A percentile compares a stretch with the other conserved stretches of the same genome.
Conservation (phyloP, 2,888 invertebrate species). For the Folsomia manolachei region DNA sequence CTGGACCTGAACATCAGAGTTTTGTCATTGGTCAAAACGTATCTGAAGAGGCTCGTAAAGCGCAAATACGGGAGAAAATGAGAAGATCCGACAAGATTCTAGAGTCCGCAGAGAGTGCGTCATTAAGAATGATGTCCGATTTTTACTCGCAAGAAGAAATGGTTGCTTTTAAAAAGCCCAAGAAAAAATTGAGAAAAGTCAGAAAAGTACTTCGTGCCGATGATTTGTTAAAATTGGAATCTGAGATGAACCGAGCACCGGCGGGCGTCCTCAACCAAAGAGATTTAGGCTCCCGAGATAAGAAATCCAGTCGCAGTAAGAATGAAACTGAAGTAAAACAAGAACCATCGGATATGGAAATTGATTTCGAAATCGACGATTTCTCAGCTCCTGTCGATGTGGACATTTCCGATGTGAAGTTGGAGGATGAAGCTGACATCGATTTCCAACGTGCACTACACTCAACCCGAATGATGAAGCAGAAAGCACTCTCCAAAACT, state of each 20-base stretch:
- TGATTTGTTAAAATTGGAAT: slow-evolving; percentile 61
- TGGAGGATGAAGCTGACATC: slow-evolving; percentile 69
- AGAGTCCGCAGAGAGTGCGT: slow-evolving; percentile 70
- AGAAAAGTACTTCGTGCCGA: slow-evolving; percentile 68
- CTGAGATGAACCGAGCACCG: slow-evolving; percentile 19
- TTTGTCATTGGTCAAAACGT: slow-evolving; percentile 67
- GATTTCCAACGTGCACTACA: slow-evolving; percentile 66
- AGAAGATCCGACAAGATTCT: slow-evolving; percentile 62
- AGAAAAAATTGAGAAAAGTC: slow-evolving; percentile 69
- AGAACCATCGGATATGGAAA: slow-evolving; percentile 59
- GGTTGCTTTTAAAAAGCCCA: slow-evolving; percentile 80
- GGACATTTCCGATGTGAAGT: slow-evolving; percentile 60
- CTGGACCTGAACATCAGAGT: slow-evolving; percentile 62
- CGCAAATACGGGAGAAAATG: slow-evolving; percentile 56
- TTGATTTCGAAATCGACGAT: slow-evolving; percentile 64
- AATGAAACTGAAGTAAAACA: slow-evolving; percentile 55
- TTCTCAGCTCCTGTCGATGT: slow-evolving; percentile 54
- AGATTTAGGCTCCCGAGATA: slow-evolving; percentile 33
- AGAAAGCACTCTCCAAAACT: slow-evolving; percentile 53
- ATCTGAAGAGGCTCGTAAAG: slow-evolving; percentile 45
- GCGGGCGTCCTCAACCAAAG: slow-evolving; percentile 22
- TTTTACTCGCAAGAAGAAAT: slow-evolving; percentile 83
- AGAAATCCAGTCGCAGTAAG: slow-evolving; percentile 5
- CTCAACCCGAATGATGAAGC: slow-evolving; percentile 69
- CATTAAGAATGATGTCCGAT: slow-evolving; percentile 75